Percentiles rank a stretch among this genome's conserved stretches.
Evolutionary conservation across 2,113 vertebrate species (phyloP).

Genomic region (Dissostichus mawsoni): DNA sequence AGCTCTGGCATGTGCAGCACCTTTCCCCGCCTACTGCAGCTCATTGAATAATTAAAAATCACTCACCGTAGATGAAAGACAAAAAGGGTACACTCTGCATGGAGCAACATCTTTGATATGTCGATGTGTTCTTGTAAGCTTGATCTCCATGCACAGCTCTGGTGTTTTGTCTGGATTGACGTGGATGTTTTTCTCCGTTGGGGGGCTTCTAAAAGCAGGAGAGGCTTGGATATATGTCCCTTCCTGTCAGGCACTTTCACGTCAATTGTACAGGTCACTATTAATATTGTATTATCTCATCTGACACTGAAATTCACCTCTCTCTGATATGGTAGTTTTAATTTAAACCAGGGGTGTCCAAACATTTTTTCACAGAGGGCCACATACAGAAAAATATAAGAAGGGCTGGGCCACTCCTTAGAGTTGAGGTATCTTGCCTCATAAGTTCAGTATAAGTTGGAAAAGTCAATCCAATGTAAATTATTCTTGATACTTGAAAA

Average conservation of each 20-base stretch:
- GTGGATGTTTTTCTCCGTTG: constrained; percentile 2
- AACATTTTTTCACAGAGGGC: too few relatives aligned
- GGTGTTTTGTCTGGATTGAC: constrained; percentile 9
- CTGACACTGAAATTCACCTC: constrained; percentile 9
- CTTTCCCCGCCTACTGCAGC: not conserved
- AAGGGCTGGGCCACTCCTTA: too few relatives aligned
- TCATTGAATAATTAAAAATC: constrained; percentile 50
- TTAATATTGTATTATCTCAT: constrained; percentile 51
- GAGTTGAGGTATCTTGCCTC: too few relatives aligned
- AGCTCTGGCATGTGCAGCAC: not conserved
- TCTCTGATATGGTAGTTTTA: constrained; percentile 8
- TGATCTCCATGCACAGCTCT: constrained; percentile 5
- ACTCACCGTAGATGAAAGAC: constrained; percentile 41
- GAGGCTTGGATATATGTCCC: not conserved
- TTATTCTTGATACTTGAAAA: too few relatives aligned
- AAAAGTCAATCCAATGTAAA: too few relatives aligned
- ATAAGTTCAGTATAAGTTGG: too few relatives aligned
- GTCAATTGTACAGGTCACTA: constrained; percentile 52
- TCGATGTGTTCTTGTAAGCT: not conserved
- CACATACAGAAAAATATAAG: too few relatives aligned
- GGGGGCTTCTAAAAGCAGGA: not conserved
- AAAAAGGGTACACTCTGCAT: constrained; percentile 1
- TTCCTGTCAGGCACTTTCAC: constrained; percentile 10
- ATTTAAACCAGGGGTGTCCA: not conserved
- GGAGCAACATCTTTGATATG: not conserved